A percentile compares a stretch with the other conserved stretches of the same genome.
phyloP scores from a whole-genome alignment of 2,113 vertebrate genomes.

The Geococcyx californianus region DNA sequence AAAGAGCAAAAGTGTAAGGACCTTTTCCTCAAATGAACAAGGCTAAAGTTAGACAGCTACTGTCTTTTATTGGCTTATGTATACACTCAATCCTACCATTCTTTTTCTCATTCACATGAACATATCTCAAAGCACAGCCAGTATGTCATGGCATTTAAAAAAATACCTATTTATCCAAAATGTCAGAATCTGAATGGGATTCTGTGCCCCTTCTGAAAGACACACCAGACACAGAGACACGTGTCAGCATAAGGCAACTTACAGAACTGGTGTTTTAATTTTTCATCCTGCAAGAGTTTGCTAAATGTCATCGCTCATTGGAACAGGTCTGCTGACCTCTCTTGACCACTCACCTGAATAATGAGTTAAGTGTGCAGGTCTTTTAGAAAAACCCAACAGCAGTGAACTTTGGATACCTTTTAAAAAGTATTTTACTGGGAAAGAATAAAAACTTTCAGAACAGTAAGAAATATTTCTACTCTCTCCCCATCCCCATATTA shows the following conservation, averaged over 20 bases:
- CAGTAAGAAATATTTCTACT: neutral
- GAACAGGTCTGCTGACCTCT: neutral
- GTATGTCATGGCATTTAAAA: neutral
- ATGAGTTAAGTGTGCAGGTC: neutral
- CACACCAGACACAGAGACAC: neutral
- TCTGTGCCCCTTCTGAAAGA: neutral
- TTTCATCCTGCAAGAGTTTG: neutral
- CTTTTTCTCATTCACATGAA: conserved; percentile 2
- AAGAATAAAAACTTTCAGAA: conserved; percentile 7
- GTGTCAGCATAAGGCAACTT: neutral
- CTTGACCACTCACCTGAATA: neutral
- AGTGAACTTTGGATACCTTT: neutral
- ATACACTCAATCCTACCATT: neutral
- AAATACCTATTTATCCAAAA: conserved; percentile 11
- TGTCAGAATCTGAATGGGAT: neutral
- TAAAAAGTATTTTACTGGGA: neutral
- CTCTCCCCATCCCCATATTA: neutral
- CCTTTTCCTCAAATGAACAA: neutral
- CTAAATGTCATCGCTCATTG: neutral
- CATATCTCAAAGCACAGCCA: neutral
- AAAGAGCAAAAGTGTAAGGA: neutral
- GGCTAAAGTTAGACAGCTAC: neutral
- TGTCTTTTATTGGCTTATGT: neutral
- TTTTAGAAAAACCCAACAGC: neutral
- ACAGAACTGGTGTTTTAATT: neutral